Percentiles rank a stretch among this genome's conserved stretches.
These are phyloP conservation scores for Euplagia quadripunctaria DNA, from an alignment of 2,888 invertebrate species.

Conservation along the genomic window DNA sequence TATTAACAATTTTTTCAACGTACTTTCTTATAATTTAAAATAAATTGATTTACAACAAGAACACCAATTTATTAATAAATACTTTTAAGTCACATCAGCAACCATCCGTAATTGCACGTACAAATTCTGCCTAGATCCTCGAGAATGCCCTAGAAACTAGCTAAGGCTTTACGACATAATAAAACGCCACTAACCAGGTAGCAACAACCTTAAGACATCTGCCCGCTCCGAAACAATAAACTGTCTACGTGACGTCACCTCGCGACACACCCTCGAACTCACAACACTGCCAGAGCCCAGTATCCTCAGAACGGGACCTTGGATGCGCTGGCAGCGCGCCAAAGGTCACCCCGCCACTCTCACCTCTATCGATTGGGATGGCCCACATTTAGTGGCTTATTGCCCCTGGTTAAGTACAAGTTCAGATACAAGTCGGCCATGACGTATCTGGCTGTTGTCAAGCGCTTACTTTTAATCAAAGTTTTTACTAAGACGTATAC, in stretches of 20 bases:
- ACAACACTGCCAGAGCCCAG: slow-evolving; percentile 15
- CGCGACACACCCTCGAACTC: slow-evolving; percentile 23
- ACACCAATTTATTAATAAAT: not conserved
- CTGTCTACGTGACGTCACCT: slow-evolving; percentile 20
- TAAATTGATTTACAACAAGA: too few relatives aligned
- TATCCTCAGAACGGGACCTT: slow-evolving; percentile 46
- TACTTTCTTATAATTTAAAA: too few relatives aligned
- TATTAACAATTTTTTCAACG: too few relatives aligned
- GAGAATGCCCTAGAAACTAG: not conserved
- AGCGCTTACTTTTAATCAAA: slow-evolving; percentile 2
- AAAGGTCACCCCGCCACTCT: slow-evolving; percentile 59
- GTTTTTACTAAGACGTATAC: not conserved
- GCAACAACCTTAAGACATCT: slow-evolving; percentile 14
- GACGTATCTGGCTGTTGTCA: slow-evolving; percentile 3
- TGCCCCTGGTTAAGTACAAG: slow-evolving; percentile 24
- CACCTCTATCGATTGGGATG: slow-evolving; percentile 59
- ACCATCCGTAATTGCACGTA: not conserved
- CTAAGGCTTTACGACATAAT: slow-evolving; percentile 2
- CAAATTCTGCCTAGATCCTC: not conserved
- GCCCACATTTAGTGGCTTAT: slow-evolving; percentile 39
- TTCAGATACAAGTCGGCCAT: slow-evolving; percentile 17
- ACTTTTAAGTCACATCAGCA: not conserved
- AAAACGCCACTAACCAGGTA: not conserved
- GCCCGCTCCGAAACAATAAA: slow-evolving; percentile 5
- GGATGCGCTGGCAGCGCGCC: slow-evolving; percentile 52